phyloP scores from a whole-genome alignment of 2,888 invertebrate genomes.

The Hypomecis atomaria region DNA sequence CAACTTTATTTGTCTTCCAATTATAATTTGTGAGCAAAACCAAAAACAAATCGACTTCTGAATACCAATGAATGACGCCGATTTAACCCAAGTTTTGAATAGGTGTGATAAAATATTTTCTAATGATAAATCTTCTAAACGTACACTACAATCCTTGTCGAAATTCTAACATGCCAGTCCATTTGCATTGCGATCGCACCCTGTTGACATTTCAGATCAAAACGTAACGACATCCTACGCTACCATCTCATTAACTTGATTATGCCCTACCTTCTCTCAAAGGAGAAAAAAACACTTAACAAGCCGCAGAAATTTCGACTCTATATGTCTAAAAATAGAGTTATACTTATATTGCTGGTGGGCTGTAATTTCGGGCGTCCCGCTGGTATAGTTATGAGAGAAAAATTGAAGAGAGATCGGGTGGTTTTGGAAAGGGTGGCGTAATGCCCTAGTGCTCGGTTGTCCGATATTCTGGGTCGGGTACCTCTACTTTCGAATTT shows the following conservation, averaged over 20 bases:
- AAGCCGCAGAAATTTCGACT: slow-evolving; percentile 26
- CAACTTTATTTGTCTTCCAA: no score
- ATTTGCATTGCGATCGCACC: slow-evolving; percentile 29
- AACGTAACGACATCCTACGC: slow-evolving; percentile 48
- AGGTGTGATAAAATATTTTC: no score
- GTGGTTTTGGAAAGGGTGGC: slow-evolving; percentile 41
- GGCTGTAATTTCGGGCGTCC: slow-evolving; percentile 49
- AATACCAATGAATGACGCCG: no score
- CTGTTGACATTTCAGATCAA: slow-evolving; percentile 53
- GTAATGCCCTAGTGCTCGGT: slow-evolving; percentile 32
- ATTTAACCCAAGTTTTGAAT: no score
- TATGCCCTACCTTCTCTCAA: slow-evolving; percentile 58
- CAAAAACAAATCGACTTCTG: no score
- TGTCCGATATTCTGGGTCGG: slow-evolving; percentile 12
- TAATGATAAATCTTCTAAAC: neutral
- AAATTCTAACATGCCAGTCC: neutral
- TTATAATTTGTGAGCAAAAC: no score
- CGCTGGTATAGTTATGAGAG: slow-evolving; percentile 53
- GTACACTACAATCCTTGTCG: neutral
- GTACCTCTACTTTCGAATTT: neutral
- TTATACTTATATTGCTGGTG: slow-evolving; percentile 32
- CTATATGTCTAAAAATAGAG: slow-evolving; percentile 26
- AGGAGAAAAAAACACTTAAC: slow-evolving; percentile 31
- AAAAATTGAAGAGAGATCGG: slow-evolving; percentile 57
- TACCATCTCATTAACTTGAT: slow-evolving; percentile 67